A percentile compares a stretch with the other conserved stretches of the same genome.
Conservation (phyloP, 1,140 invertebrate species). For the Alviniconcha marisindica region DNA sequence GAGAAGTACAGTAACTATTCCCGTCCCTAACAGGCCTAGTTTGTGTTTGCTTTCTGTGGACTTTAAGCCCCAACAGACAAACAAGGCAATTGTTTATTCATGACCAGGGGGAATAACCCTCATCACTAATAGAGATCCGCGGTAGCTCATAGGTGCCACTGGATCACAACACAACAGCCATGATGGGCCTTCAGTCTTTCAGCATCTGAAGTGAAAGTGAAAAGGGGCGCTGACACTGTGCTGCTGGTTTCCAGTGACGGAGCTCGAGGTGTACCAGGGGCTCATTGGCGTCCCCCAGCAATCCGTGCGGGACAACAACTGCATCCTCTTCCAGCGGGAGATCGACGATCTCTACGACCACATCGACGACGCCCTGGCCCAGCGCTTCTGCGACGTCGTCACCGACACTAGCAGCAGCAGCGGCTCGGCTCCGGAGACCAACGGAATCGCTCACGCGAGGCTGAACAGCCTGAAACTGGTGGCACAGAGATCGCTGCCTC, state of each 20-base stretch:
- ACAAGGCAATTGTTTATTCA: too few relatives aligned
- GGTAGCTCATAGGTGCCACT: too few relatives aligned
- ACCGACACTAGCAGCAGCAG: too few relatives aligned
- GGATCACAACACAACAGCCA: too few relatives aligned
- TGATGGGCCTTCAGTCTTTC: not conserved
- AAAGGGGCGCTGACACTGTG: too few relatives aligned
- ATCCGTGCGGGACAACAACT: conserved; percentile 93
- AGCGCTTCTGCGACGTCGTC: conserved; percentile 93
- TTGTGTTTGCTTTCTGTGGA: too few relatives aligned
- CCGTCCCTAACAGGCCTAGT: too few relatives aligned
- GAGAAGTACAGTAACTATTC: too few relatives aligned
- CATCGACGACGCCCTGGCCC: conserved; percentile 87
- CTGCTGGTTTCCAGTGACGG: conserved; percentile 87
- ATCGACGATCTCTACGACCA: conserved; percentile 98
- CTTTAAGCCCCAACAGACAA: too few relatives aligned
- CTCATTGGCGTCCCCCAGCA: conserved; percentile 87
- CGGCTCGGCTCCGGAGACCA: conserved; percentile 85
- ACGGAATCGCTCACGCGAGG: conserved; percentile 93
- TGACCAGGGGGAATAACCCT: too few relatives aligned
- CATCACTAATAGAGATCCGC: too few relatives aligned
- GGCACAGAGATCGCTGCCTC: conserved; percentile 50
- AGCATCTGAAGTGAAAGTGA: too few relatives aligned
- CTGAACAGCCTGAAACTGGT: conserved; percentile 88
- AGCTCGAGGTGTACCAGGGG: conserved; percentile 97
- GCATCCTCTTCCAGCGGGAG: conserved; percentile 93